Conservation (phyloP, 2,113 vertebrate species). For the Brevimyrus niger region DNA sequence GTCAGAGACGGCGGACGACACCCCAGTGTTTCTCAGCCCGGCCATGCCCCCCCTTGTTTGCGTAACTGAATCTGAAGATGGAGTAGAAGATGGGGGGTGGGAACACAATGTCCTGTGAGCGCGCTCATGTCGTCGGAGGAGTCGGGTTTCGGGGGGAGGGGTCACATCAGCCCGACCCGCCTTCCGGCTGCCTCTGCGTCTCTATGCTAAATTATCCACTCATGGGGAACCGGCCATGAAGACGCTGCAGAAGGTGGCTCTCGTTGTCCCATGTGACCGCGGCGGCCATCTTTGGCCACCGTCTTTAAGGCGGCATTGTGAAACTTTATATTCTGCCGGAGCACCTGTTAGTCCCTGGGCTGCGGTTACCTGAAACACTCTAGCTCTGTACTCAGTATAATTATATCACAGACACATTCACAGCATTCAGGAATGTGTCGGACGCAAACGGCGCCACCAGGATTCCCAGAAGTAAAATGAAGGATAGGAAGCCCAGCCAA, state of each 20-base stretch:
- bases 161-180: slow-evolving; percentile 20
- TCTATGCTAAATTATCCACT: slow-evolving; percentile 13
- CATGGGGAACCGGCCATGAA: not conserved
- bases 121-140: not conserved
- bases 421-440: not conserved
- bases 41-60: slow-evolving; percentile 50
- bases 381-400: not conserved
- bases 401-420: not conserved
- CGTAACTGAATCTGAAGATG: slow-evolving; percentile 34
- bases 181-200: slow-evolving; percentile 9
- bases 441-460: not conserved
- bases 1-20: slow-evolving; percentile 87
- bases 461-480: not conserved
- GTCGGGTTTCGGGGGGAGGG: slow-evolving; percentile 18
- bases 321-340: not conserved
- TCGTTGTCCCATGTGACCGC: not conserved
- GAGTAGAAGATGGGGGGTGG: not conserved
- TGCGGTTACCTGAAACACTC: not conserved
- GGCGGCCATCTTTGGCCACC: not conserved
- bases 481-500: not conserved
- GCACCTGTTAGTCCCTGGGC: not conserved
- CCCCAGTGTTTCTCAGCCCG: slow-evolving; percentile 70
- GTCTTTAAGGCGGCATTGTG: not conserved
- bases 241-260: not conserved
- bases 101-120: slow-evolving; percentile 30